These are phyloP conservation scores for Imbricaverruca yamaguchii DNA, from an alignment of 2,888 invertebrate species.

Conservation along the genomic window DNA sequence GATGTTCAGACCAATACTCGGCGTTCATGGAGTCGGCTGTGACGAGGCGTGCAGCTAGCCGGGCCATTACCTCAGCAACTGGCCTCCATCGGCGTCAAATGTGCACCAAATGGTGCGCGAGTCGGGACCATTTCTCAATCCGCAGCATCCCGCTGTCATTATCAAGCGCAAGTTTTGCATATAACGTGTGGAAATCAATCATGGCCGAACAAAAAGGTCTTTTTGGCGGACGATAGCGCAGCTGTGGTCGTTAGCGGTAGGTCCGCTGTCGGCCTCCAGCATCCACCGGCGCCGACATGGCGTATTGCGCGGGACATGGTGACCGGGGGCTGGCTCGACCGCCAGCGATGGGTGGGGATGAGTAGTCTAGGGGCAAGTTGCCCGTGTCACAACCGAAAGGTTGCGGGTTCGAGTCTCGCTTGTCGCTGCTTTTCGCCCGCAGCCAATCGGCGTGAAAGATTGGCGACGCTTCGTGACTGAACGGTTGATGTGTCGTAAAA, in stretches of 20 bases:
- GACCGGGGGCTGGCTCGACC: too few species aligned
- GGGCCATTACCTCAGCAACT: not conserved
- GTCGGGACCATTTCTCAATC: constrained; percentile 11
- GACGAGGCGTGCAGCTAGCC: not conserved
- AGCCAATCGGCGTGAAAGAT: too few species aligned
- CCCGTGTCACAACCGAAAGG: too few species aligned
- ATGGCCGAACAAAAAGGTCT: constrained; percentile 9
- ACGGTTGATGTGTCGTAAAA: too few species aligned
- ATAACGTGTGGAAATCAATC: constrained; percentile 17
- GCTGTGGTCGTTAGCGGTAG: not conserved
- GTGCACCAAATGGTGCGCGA: constrained; percentile 17
- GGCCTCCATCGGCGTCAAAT: constrained; percentile 3
- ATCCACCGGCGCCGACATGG: too few species aligned
- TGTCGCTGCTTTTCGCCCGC: too few species aligned
- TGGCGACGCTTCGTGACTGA: too few species aligned
- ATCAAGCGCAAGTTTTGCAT: constrained; percentile 19
- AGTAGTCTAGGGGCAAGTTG: too few species aligned
- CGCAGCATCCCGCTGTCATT: not conserved
- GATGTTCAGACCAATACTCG: not conserved
- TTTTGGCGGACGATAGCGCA: constrained; percentile 1
- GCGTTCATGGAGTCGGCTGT: not conserved
- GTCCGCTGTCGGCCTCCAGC: not conserved
- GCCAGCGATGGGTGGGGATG: too few species aligned
- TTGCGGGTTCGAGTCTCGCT: too few species aligned
- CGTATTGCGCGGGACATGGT: too few species aligned